Base-by-base conservation (phyloP, 2,797 vertebrate genomes). In the Thamnophis elegans region DNA sequence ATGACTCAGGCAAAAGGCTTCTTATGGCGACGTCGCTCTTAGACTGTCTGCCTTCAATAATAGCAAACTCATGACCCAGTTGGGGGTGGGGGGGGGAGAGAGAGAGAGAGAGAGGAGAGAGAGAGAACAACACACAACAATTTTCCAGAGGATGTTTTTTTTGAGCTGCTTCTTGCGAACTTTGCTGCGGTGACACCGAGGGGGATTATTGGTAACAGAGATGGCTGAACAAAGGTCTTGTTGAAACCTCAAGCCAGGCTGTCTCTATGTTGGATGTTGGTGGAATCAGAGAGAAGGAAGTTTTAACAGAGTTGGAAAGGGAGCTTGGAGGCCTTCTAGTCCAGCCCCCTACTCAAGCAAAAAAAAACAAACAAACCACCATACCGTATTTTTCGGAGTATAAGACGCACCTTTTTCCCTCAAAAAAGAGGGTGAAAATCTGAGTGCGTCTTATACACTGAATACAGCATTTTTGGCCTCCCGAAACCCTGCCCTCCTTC, bases 21-120 rank as follows among this genome's bases (percentile, higher is more conserved):
- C 90, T 59, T 25, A 88, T 0, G 0, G 25, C 28, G 65, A 22
- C 28, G 18, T 28, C 47, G 62, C 65, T 26, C 85, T 85, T 62
- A 12, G 42, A 51, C 78, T 0, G 0, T 82, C 91, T 90, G 1
- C 85, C 91, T 90, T 87, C 78, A 92, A 1, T 1, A 90, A 73
- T 1, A 89, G 16, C 26, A 0, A 0, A 5, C n/a, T 26, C 22
- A 85, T 5, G 32, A 65, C 62, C 85, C 11, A 16, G 59, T 9
- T 12, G 12, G 26, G 0, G 28, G 14, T n/a, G 28, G 0, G 5
- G 14, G 26, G 60, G 1, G 55, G 16, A 14, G n/a, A 13, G 54
- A 13, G 54, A 11, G 13, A 2, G 55, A n/a, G n/a, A n/a, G n/a
- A n/a, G n/a, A n/a, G n/a, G n/a, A n/a, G 11, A 25, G 18, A 3